Evolutionary conservation across 2,888 invertebrate species (phyloP), one percentile per base, ranked within the genome.

Genomic region (Atrina japonica): DNA sequence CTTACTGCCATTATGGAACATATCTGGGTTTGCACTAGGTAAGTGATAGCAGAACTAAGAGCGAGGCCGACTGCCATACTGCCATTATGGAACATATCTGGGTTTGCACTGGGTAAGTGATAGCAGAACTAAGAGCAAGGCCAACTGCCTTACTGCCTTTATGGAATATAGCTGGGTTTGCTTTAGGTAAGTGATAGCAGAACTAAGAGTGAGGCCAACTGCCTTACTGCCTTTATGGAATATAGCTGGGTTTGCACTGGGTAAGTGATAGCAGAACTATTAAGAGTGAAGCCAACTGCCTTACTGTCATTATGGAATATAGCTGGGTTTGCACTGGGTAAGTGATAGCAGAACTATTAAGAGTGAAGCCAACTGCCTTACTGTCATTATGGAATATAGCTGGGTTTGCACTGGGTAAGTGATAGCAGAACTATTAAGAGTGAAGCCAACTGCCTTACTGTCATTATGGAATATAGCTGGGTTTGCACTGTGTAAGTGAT

Each of bases 401-500:
- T 47, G 99, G 98, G 0, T 99, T 95, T 92, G 93, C 93, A 45
- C 92, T 99, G 49, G 99, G 98, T 75, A 70, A 60, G 71, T 18
- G 23, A 30, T 5, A 27, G 6, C 16, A 14, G 29, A 29, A 21
- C 14, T 21, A n/a, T n/a, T n/a, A n/a, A n/a, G 11, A 41, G 41
- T 14, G 16, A 41, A 16, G 41, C 18, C 18, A 49, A 98, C 98
- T 0, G 93, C 94, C 5, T 92, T 99, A 89, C 93, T 95, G 25
- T 99, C 99, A 0, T 89, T 99, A 55, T 99, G 99, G 98, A 95
- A 97, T 91, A 92, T 96, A 5, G 97, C 97, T 47, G 99, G 98
- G 0, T 99, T 95, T 92, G 93, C 93, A 45, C 92, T 99, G 49
- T 99, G 98, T 75, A 70, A 60, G 71, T 18, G 23, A 30, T 5